Percentiles rank a stretch among this genome's conserved stretches.
phyloP scores from a whole-genome alignment of 2,113 vertebrate species.

The Herpetotheres cachinnans region DNA sequence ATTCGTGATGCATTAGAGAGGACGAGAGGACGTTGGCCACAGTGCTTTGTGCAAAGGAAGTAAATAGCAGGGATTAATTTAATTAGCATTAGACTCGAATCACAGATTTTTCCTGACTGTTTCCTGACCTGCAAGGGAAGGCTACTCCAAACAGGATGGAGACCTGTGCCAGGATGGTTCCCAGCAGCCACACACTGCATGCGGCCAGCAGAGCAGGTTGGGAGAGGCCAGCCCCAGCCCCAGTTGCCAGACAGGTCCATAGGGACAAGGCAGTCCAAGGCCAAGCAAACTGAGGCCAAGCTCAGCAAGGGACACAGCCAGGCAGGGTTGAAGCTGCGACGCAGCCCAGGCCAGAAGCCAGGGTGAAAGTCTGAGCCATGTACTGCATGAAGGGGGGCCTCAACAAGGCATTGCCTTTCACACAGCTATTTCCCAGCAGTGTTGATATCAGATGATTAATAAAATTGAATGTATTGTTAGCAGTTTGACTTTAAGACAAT shows the following conservation, averaged over 20 bases:
- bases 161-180: neutral
- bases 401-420: neutral
- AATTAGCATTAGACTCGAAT: neutral
- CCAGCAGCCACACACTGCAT: too few species aligned
- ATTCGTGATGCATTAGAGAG: neutral
- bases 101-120: neutral
- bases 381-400: neutral
- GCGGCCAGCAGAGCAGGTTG: neutral
- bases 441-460: too few species aligned
- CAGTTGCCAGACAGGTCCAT: neutral
- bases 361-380: neutral
- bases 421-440: neutral
- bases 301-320: neutral
- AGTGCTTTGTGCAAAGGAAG: neutral
- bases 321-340: too few species aligned
- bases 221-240: too few species aligned
- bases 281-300: neutral
- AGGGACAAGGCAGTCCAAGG: neutral
- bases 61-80: neutral
- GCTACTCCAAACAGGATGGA: neutral
- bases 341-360: neutral
- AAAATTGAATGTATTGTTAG: too few species aligned
- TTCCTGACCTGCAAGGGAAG: neutral
- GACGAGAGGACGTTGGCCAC: neutral
- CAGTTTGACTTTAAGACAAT: too few species aligned